Base-by-base conservation (phyloP, 2,797 vertebrate genomes). In the Squalus acanthias region DNA sequence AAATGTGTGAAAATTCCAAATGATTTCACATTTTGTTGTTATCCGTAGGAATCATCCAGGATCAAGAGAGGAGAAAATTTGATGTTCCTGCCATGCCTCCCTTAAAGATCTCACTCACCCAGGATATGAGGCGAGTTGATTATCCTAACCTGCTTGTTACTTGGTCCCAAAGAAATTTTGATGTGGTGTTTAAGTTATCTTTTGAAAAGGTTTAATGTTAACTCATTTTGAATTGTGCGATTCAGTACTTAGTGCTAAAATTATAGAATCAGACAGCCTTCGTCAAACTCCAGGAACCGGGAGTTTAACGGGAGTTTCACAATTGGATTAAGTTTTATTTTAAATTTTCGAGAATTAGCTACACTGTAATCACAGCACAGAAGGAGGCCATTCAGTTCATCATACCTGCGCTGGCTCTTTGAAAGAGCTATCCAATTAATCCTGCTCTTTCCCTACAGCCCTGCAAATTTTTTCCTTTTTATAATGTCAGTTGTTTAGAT, bases 41-140 rank as follows among this genome's bases (percentile, higher is more conserved):
- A 97, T 17, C 96, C 96, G 22, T 97, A 99, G 99, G 99, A 97
- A 98, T 99, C 97, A 98, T 99, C 97, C 98, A 99, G 96, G 98
- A 99, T 97, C 97, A 98, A 22, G 99, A 99, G 97, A 98, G 99
- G 97, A 98, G 99, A 33, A 99, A 99, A 97, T 99, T 99, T 92
- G 99, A 99, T 96, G 98, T 98, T 96, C 98, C 98, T 60, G 98
- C 98, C 93, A 98, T 99, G 98, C 98, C 98, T 17, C 99, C 99
- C 96, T 98, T 99, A 76, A 99, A 98, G 98, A 97, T 99, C 96
- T 99, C 99, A 53, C 98, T 99, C 57, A 98, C 99, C 97, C 99
- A 99, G 97, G 99, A 99, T 97, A 99, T 99, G 99, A 99, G 99
- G 99, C 99, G 97, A 98, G 98, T 97, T 96, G 96, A 97, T 96